These are phyloP conservation scores for Clanis bilineata DNA, from an alignment of 2,888 invertebrate species.

Conservation along the genomic window DNA sequence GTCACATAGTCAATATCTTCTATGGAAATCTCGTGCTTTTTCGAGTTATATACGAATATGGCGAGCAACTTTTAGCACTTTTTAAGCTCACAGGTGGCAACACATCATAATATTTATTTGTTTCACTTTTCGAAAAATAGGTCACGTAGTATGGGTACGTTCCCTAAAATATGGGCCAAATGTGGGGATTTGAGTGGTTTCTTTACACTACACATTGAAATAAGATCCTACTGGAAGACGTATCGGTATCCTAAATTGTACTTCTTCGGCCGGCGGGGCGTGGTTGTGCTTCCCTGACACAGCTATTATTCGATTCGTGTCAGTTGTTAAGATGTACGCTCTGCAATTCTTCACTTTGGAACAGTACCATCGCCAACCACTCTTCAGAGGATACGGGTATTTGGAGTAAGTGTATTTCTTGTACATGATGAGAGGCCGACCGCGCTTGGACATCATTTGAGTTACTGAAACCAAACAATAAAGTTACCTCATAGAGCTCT, in stretches of 20 bases:
- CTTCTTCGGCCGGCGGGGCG: conserved; percentile 23
- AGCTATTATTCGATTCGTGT: conserved; percentile 42
- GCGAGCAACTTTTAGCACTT: too few relatives aligned
- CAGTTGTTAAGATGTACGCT: conserved; percentile 53
- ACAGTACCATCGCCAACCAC: conserved; percentile 67
- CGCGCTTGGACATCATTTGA: conserved; percentile 49
- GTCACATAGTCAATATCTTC: too few relatives aligned
- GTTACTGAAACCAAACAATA: conserved; percentile 34
- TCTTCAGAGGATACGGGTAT: conserved; percentile 51
- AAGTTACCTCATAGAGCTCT: neutral
- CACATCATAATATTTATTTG: too few relatives aligned
- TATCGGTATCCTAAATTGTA: conserved; percentile 6
- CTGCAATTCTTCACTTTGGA: conserved; percentile 60
- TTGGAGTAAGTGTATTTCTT: conserved; percentile 59
- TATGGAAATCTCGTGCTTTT: too few relatives aligned
- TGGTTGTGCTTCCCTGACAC: conserved; percentile 49
- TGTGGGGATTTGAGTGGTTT: too few relatives aligned
- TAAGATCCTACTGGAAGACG: conserved; percentile 10
- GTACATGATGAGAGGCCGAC: conserved; percentile 54
- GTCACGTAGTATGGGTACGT: too few relatives aligned
- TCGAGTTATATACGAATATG: too few relatives aligned
- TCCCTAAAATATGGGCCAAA: too few relatives aligned
- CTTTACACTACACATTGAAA: neutral
- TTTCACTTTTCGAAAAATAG: too few relatives aligned
- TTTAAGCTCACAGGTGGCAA: too few relatives aligned